Evolutionary conservation across 2,797 vertebrate species (phyloP).

Genomic region (Mus caroli): DNA sequence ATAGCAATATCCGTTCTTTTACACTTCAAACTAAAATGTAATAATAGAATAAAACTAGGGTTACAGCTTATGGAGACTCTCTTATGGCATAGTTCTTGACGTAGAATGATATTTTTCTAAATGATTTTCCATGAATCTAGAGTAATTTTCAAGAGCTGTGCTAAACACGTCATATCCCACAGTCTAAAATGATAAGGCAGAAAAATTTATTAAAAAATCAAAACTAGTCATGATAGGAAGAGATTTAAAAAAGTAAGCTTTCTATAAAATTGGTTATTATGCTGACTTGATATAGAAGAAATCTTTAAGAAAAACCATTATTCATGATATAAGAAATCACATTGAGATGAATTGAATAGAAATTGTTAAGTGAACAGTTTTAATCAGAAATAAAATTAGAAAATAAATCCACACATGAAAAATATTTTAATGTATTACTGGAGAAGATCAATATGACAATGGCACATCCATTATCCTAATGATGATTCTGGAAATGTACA

Average conservation of each 20-base stretch:
- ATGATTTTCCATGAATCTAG: background rate
- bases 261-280: background rate
- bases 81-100: background rate
- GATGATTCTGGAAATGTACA: background rate
- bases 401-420: background rate
- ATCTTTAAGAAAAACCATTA: slow-evolving; percentile 2
- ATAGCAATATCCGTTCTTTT: background rate
- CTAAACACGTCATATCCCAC: background rate
- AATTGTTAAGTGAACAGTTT: background rate
- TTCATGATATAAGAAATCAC: background rate
- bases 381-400: slow-evolving; percentile 37
- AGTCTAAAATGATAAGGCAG: background rate
- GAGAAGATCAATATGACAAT: background rate
- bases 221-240: background rate
- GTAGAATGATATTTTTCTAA: slow-evolving; percentile 45
- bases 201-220: background rate
- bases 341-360: background rate
- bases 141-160: background rate
- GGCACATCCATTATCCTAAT: background rate
- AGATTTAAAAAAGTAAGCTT: background rate
- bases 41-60: background rate
- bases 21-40: background rate
- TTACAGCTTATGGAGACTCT: background rate
- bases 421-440: background rate
- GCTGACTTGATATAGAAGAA: background rate